Percentiles rank a stretch among this genome's conserved stretches.
These are phyloP conservation scores for Tauraco erythrolophus DNA, from an alignment of 2,113 vertebrate species.

Conservation along the genomic window DNA sequence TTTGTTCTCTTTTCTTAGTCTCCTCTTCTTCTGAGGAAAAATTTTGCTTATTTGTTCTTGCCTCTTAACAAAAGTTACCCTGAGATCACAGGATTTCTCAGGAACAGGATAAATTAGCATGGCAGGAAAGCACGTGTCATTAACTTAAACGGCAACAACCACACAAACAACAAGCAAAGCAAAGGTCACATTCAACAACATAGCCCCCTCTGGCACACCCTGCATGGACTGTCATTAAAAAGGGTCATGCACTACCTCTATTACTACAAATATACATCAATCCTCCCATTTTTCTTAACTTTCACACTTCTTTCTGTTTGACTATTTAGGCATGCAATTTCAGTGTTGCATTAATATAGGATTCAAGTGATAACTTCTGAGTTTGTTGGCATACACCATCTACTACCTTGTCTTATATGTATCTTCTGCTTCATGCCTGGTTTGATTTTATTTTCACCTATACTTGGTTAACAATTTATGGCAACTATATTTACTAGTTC, in stretches of 20 bases:
- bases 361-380: neutral
- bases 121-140: neutral
- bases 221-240: neutral
- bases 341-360: neutral
- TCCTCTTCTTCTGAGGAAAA: neutral
- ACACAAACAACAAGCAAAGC: neutral
- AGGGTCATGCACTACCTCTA: neutral
- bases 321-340: neutral
- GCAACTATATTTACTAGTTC: neutral
- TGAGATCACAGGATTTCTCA: neutral
- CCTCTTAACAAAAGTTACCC: neutral
- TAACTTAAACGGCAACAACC: neutral
- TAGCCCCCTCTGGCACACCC: neutral
- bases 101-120: neutral
- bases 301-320: neutral
- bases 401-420: neutral
- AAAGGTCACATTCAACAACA: neutral
- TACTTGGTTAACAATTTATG: neutral
- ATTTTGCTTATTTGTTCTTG: neutral
- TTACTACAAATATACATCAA: neutral
- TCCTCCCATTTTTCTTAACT: fast-evolving
- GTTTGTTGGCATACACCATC: neutral
- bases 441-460: neutral
- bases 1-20: neutral
- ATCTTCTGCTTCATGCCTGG: neutral